Evolutionary conservation across 2,797 vertebrate genomes (phyloP).

Genomic region (Myotis myotis): DNA sequence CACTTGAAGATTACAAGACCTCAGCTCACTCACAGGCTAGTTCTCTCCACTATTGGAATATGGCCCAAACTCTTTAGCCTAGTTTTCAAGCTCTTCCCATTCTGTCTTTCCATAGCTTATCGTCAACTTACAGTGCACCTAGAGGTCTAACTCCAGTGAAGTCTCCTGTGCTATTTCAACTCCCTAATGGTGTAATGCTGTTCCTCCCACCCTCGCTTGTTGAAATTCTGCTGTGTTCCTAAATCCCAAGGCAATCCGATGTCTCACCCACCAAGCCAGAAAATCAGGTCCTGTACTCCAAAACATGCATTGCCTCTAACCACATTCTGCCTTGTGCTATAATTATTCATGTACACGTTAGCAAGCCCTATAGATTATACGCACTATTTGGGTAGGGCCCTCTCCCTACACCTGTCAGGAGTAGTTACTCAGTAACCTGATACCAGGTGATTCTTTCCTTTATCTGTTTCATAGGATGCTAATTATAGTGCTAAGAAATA

Average conservation of each 20-base stretch:
- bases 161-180: background rate
- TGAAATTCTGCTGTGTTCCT: slow-evolving; percentile 26
- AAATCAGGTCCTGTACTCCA: slow-evolving; percentile 13
- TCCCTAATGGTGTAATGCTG: background rate
- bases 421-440: background rate
- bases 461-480: background rate
- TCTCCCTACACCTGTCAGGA: background rate
- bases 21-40: background rate
- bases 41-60: background rate
- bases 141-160: background rate
- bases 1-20: background rate
- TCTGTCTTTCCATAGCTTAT: background rate
- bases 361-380: background rate
- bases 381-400: background rate
- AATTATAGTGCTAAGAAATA: background rate
- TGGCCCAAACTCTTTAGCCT: background rate
- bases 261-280: background rate
- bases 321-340: background rate
- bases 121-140: slow-evolving; percentile 1
- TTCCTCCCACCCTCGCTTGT: background rate
- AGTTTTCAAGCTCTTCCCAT: background rate
- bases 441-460: background rate
- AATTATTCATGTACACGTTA: background rate
- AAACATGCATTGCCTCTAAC: background rate
- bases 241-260: background rate